Conservation (phyloP, 2,113 vertebrate genomes). For the Dinomys branickii region DNA sequence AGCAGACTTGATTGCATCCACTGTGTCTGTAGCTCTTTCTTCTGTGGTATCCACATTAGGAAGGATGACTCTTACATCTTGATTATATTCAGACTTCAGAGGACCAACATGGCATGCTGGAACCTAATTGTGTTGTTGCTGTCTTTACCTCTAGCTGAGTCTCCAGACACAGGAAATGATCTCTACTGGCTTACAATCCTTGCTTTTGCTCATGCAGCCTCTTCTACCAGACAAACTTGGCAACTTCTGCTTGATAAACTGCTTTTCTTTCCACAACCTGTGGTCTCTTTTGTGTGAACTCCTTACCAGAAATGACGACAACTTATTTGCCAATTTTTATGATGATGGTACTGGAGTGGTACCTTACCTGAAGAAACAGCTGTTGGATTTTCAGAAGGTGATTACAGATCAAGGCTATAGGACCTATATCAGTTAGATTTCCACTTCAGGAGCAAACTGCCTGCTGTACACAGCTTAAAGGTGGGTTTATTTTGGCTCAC, state of each 20-base stretch:
- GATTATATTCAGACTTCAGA: neutral
- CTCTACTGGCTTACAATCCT: neutral
- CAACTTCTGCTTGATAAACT: neutral
- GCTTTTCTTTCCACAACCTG: neutral
- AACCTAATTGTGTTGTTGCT: neutral
- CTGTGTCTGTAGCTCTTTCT: neutral
- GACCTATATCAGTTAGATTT: neutral
- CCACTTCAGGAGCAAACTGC: neutral
- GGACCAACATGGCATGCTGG: neutral
- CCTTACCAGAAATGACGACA: neutral
- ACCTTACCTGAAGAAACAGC: neutral
- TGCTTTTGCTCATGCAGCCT: neutral
- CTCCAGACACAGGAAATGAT: neutral
- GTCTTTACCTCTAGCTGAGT: neutral
- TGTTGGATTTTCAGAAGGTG: neutral
- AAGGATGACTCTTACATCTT: neutral
- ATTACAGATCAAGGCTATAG: neutral
- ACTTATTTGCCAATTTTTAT: neutral
- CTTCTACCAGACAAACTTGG: neutral
- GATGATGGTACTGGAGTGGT: neutral
- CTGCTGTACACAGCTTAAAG: neutral
- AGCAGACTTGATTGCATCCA: neutral
- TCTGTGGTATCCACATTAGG: neutral
- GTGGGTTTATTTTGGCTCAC: neutral
- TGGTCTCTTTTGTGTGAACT: neutral